These are phyloP conservation scores for Ditylenchus dipsaci DNA, from an alignment of 1,140 invertebrate genomes.

Conservation along the genomic window DNA sequence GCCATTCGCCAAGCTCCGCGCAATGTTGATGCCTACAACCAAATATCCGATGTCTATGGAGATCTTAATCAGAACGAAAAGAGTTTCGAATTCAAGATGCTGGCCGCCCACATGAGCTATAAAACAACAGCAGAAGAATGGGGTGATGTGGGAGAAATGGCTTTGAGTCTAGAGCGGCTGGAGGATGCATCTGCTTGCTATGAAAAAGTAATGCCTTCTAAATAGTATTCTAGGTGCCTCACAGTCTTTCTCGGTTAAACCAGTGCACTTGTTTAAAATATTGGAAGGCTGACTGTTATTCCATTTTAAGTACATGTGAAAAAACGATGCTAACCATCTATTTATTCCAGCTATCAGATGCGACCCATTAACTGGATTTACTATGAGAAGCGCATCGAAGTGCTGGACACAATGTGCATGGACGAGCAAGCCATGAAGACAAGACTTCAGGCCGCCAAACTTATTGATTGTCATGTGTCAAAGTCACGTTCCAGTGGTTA, in stretches of 20 bases:
- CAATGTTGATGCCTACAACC: slow-evolving; percentile 49
- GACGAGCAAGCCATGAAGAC: slow-evolving; percentile 48
- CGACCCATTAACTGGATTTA: slow-evolving; percentile 50
- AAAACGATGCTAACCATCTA: no score
- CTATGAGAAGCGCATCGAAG: slow-evolving; percentile 53
- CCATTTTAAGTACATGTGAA: no score
- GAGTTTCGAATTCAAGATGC: slow-evolving; percentile 46
- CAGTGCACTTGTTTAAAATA: no score
- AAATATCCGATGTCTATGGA: slow-evolving; percentile 49
- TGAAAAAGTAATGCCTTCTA: no score
- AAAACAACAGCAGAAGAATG: slow-evolving; percentile 50
- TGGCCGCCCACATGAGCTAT: slow-evolving; percentile 44
- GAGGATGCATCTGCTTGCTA: slow-evolving; percentile 53
- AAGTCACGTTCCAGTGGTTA: slow-evolving; percentile 47
- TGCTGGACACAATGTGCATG: slow-evolving; percentile 45
- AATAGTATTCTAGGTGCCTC: no score
- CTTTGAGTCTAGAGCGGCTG: slow-evolving; percentile 34
- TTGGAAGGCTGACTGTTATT: no score
- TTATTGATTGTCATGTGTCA: slow-evolving; percentile 38
- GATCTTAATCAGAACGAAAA: slow-evolving; percentile 39
- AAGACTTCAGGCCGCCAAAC: slow-evolving; percentile 46
- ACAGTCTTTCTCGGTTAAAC: no score
- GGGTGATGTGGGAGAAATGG: slow-evolving; percentile 47
- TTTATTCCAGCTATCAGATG: slow-evolving; percentile 40
- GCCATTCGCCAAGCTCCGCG: slow-evolving; percentile 49